Evolutionary conservation across 2,888 invertebrate genomes (phyloP).

Genomic region (Caenorhabditis zanzibari): DNA sequence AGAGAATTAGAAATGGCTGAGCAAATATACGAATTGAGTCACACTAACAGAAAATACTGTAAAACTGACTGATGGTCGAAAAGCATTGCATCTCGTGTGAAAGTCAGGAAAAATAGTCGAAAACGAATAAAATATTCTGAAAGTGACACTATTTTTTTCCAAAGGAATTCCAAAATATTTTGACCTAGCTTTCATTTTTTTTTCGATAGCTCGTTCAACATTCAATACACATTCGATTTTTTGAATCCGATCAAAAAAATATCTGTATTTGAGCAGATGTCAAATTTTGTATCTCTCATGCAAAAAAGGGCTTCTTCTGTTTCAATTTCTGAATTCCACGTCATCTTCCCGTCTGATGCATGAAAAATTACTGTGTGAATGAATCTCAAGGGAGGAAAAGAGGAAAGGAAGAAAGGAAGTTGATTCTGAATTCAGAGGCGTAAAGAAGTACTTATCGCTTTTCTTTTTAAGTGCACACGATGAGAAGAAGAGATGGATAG

Average conservation of each 20-base stretch:
- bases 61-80: constrained; percentile 34
- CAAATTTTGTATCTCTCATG: neutral
- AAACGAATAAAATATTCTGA: neutral
- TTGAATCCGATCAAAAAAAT: neutral
- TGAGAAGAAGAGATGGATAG: neutral
- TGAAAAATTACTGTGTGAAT: constrained; percentile 45
- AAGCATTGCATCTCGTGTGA: neutral
- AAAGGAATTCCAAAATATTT: neutral
- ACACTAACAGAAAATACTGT: constrained; percentile 31
- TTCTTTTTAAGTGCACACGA: neutral
- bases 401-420: constrained; percentile 18
- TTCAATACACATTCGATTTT: too few species aligned
- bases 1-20: constrained; percentile 63
- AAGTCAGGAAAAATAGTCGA: neutral
- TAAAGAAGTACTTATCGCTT: constrained; percentile 44
- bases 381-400: constrained; percentile 26
- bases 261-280: constrained; percentile 9
- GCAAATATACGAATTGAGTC: constrained; percentile 37
- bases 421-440: constrained; percentile 45
- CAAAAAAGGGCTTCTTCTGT: neutral
- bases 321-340: neutral
- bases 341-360: constrained; percentile 18
- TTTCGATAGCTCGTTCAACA: too few species aligned
- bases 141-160: neutral
- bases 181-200: too few species aligned